Evolutionary conservation across 2,888 invertebrate genomes (phyloP).

Genomic region (Netelia virgata): DNA sequence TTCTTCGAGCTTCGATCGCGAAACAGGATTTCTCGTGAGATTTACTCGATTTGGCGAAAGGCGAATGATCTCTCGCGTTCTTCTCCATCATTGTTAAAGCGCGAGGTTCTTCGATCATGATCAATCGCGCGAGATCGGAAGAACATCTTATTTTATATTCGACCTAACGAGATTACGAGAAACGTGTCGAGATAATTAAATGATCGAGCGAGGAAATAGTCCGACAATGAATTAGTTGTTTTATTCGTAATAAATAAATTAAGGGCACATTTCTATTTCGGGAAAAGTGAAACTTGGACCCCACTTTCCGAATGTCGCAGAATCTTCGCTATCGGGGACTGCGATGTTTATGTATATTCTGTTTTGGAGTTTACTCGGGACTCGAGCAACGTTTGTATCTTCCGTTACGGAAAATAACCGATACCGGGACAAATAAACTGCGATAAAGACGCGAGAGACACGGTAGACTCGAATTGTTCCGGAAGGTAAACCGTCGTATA

Average conservation of each 20-base stretch:
- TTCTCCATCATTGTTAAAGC: conserved; percentile 24
- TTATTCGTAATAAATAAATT: neutral
- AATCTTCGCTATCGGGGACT: neutral
- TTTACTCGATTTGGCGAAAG: neutral
- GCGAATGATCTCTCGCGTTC: conserved; percentile 13
- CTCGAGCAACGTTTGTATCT: conserved; percentile 42
- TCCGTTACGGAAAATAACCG: conserved; percentile 44
- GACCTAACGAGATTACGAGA: neutral
- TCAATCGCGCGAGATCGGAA: conserved; percentile 1
- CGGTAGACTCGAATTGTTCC: conserved; percentile 57
- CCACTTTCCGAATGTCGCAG: neutral
- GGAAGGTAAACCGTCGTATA: conserved; percentile 60
- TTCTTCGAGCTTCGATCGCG: neutral
- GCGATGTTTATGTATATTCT: neutral
- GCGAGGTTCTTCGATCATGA: conserved; percentile 28
- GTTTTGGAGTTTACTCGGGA: conserved; percentile 28
- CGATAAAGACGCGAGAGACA: conserved; percentile 59
- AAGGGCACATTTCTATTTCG: neutral
- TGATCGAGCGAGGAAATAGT: too few relatives aligned
- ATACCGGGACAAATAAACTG: conserved; percentile 62
- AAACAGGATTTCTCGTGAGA: neutral
- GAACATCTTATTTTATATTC: neutral
- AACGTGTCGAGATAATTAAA: too few relatives aligned
- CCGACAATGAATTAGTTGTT: neutral
- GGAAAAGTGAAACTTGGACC: neutral